Percentiles rank a stretch among this genome's conserved stretches.
These are phyloP conservation scores for Tinamus major DNA, from an alignment of 2,797 vertebrate species.

Conservation along the genomic window DNA sequence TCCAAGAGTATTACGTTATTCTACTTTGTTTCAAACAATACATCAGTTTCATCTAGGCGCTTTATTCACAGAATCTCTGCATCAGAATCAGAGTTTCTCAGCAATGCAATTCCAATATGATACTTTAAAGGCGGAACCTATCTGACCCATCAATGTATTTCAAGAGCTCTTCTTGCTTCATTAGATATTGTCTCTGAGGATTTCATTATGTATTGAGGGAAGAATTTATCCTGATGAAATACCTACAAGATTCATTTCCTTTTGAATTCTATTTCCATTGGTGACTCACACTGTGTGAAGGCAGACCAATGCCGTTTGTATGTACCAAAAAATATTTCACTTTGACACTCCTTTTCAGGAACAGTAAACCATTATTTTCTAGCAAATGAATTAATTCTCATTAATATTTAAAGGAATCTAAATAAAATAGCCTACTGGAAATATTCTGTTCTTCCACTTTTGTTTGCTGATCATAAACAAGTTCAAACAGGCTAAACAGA, in stretches of 20 bases:
- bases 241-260: background rate
- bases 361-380: background rate
- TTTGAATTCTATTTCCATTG: background rate
- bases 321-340: background rate
- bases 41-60: background rate
- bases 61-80: background rate
- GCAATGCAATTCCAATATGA: background rate
- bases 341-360: background rate
- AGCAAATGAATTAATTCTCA: background rate
- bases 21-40: background rate
- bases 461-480: background rate
- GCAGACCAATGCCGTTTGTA: background rate
- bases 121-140: rapidly evolving
- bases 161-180: background rate
- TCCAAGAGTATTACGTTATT: background rate
- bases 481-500: background rate
- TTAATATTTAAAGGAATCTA: background rate
- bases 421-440: background rate
- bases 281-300: background rate
- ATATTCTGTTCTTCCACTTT: background rate
- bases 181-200: background rate
- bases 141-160: background rate
- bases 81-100: background rate
- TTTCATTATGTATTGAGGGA: background rate
- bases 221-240: background rate